Conservation (phyloP, 2,797 vertebrate genomes). For the Balearica regulorum region DNA sequence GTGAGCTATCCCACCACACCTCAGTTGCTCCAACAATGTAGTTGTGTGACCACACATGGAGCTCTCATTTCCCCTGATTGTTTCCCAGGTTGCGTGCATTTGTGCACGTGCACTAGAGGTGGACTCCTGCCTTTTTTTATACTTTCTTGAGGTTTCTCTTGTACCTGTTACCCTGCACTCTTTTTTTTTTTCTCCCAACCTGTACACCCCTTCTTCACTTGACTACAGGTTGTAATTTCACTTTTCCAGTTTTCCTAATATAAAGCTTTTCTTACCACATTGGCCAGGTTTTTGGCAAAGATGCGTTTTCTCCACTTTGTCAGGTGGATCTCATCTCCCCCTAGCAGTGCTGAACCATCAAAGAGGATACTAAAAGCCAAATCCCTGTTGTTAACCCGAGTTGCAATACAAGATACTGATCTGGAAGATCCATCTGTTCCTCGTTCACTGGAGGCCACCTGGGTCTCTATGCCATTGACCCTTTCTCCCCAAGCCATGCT, state of each 20-base stretch:
- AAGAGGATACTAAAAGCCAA: neutral
- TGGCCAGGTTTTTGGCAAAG: neutral
- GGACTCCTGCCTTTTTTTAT: neutral
- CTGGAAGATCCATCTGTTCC: neutral
- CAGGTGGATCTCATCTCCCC: neutral
- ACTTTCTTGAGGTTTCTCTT: neutral
- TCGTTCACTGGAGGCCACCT: neutral
- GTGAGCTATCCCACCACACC: neutral
- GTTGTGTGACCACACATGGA: neutral
- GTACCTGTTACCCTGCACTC: neutral
- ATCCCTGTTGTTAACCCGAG: neutral
- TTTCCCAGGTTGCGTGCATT: neutral
- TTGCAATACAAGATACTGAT: neutral
- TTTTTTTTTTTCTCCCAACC: neutral
- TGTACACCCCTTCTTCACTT: neutral
- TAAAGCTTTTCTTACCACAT: neutral
- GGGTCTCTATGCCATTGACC: neutral
- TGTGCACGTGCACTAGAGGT: neutral
- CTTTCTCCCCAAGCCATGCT: neutral
- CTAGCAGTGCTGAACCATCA: neutral
- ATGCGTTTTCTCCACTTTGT: neutral
- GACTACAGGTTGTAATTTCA: neutral
- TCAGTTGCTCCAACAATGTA: neutral
- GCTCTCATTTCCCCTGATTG: neutral
- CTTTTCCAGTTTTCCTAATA: neutral